These are phyloP conservation scores for Ectropis crepuscularia DNA, from an alignment of 2,888 invertebrate genomes.

Conservation along the genomic window DNA sequence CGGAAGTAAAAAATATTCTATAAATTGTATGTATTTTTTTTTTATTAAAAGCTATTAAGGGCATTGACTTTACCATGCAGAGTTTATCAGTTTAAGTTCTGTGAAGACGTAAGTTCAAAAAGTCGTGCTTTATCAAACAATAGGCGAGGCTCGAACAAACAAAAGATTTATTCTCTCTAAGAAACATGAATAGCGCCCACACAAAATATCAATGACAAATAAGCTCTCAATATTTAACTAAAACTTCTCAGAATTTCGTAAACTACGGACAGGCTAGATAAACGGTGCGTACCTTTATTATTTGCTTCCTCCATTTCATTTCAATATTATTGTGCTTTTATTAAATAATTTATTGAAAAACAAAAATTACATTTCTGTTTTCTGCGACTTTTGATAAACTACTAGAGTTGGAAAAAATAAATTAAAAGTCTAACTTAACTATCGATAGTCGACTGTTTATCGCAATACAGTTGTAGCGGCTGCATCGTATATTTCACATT, in stretches of 20 bases:
- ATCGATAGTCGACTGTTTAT: not conserved
- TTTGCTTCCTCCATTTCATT: slow-evolving; percentile 77
- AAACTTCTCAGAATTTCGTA: slow-evolving; percentile 29
- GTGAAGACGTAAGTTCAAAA: slow-evolving; percentile 5
- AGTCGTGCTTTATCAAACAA: slow-evolving; percentile 31
- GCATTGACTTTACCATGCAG: not conserved
- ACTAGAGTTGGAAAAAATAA: slow-evolving; percentile 22
- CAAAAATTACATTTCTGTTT: slow-evolving; percentile 45
- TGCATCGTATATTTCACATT: too few species aligned
- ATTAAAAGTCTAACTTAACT: not conserved
- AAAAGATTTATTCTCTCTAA: slow-evolving; percentile 68
- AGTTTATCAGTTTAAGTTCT: not conserved
- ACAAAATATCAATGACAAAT: slow-evolving; percentile 65
- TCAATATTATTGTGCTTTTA: slow-evolving; percentile 53
- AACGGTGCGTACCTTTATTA: slow-evolving; percentile 60
- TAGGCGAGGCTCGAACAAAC: slow-evolving; percentile 58
- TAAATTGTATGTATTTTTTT: not conserved
- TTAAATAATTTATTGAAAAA: slow-evolving; percentile 45
- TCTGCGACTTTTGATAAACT: slow-evolving; percentile 46
- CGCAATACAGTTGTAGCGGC: too few species aligned
- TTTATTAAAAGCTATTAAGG: not conserved
- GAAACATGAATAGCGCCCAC: slow-evolving; percentile 79
- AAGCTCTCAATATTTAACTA: slow-evolving; percentile 55
- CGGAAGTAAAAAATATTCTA: slow-evolving; percentile 26
- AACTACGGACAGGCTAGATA: slow-evolving; percentile 2